Evolutionary conservation across 1,140 invertebrate species (phyloP).

Genomic region (Danaus plexippus): DNA sequence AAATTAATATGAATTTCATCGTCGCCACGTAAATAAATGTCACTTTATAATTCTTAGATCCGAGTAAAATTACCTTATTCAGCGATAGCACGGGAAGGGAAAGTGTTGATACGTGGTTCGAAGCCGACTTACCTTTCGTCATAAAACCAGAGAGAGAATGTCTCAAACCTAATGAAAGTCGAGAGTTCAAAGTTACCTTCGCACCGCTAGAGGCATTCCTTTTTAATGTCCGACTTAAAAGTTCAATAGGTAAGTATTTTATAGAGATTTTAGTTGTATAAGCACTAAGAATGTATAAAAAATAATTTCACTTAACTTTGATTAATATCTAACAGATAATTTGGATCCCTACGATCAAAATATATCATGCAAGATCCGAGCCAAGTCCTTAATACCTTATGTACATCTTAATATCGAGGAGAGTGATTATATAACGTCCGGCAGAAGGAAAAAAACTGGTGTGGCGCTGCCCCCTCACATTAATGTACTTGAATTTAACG

Average conservation of each 20-base stretch:
- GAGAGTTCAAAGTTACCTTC: conserved; percentile 47
- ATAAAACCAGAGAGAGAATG: conserved; percentile 49
- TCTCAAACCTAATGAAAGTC: conserved; percentile 39
- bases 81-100: conserved; percentile 40
- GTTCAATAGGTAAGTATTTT: conserved; percentile 43
- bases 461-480: conserved; percentile 46
- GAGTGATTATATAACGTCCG: conserved; percentile 67
- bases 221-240: conserved; percentile 52
- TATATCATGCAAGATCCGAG: conserved; percentile 46
- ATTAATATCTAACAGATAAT: conserved; percentile 42
- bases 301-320: not conserved
- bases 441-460: conserved; percentile 51
- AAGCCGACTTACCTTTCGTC: conserved; percentile 50
- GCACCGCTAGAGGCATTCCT: conserved; percentile 52
- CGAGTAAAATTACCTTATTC: conserved; percentile 51
- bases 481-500: conserved; percentile 69
- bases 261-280: conserved; percentile 3
- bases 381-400: conserved; percentile 68
- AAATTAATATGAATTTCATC: too few relatives aligned
- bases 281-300: not conserved
- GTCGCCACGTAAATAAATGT: too few relatives aligned
- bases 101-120: conserved; percentile 63
- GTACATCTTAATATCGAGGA: conserved; percentile 71
- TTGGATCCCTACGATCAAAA: conserved; percentile 57
- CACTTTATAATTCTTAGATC: conserved; percentile 21